Base-by-base conservation (phyloP, 1,140 invertebrate genomes). In the Heliconius nattereri region DNA sequence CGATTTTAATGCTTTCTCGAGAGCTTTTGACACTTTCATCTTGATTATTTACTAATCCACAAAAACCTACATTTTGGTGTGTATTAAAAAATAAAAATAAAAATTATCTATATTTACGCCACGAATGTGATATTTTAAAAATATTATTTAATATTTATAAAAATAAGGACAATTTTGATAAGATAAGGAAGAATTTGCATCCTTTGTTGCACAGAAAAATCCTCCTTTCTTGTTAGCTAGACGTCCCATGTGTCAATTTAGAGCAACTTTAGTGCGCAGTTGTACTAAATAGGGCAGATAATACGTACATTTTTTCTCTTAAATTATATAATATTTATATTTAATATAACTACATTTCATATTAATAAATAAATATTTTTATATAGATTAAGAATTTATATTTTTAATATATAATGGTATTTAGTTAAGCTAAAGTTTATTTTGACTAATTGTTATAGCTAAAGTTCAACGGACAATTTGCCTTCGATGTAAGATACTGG, bases 401-500 rank as follows among this genome's bases (percentile, higher is more conserved):
- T 35, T 45, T 45, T 45, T 16, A 45, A 5, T 45, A 45, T 45
- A 45, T 45, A 45, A 45, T 32, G 40, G 5, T 45, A 45, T 45
- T 45, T 16, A 35, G 32, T 35, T 35, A 35, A 35, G 19, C 19
- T 45, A 11, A 45, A 11, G 3, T 66, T 26, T 66, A 66, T 66
- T 26, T 66, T 66, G 60, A 29, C 26, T 23, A 66, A 66, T 77
- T 84, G 79, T 89, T 85, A 90, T 76, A 83, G 84, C 80, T 71
- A 82, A 90, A 90, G 84, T 90, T 81, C 32, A 57, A 76, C 35
- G 78, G 85, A 85, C 85, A 87, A 88, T 86, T 91, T 89, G 83
- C 87, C 81, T 86, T 86, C 85, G 88, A 89, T 86, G 81, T 86
- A 89, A 89, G 87, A 90, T 90, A 87, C 88, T 88, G 87, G 86